Conservation (phyloP, 2,113 vertebrate genomes). For the Microcebus jonahi region DNA sequence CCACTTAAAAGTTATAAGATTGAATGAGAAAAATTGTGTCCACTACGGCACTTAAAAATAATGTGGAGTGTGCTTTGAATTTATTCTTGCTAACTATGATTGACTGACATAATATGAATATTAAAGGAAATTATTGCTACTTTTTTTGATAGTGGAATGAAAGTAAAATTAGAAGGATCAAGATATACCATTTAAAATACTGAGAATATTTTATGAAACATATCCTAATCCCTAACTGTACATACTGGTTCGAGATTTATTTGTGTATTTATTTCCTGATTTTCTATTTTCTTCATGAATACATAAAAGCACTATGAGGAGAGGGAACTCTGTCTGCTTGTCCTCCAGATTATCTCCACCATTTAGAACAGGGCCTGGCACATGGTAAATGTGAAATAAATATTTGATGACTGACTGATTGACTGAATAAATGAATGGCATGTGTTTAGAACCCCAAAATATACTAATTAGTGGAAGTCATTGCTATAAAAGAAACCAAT, state of each 20-base stretch:
- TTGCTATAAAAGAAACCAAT: slow-evolving; percentile 44
- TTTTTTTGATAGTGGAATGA: slow-evolving; percentile 12
- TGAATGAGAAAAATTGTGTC: neutral
- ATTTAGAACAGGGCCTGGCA: slow-evolving; percentile 48
- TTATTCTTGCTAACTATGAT: neutral
- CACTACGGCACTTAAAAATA: neutral
- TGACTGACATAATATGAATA: neutral
- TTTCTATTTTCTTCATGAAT: slow-evolving; percentile 40
- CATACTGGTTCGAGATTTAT: neutral
- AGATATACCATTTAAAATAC: slow-evolving; percentile 32
- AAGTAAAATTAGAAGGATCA: slow-evolving; percentile 39
- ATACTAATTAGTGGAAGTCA: slow-evolving; percentile 62
- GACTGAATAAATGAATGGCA: slow-evolving; percentile 58
- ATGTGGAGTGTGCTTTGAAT: neutral
- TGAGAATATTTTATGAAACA: slow-evolving; percentile 25
- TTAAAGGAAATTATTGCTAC: neutral
- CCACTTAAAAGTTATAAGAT: neutral
- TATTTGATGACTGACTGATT: slow-evolving; percentile 55
- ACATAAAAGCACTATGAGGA: neutral
- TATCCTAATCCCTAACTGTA: neutral
- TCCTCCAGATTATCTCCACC: neutral
- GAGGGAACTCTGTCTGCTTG: neutral
- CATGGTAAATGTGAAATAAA: slow-evolving; percentile 50
- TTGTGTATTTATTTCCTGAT: neutral
- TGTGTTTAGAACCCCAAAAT: slow-evolving; percentile 56